Evolutionary conservation across 1,140 invertebrate genomes (phyloP).

Genomic region (Papilio machaon): DNA sequence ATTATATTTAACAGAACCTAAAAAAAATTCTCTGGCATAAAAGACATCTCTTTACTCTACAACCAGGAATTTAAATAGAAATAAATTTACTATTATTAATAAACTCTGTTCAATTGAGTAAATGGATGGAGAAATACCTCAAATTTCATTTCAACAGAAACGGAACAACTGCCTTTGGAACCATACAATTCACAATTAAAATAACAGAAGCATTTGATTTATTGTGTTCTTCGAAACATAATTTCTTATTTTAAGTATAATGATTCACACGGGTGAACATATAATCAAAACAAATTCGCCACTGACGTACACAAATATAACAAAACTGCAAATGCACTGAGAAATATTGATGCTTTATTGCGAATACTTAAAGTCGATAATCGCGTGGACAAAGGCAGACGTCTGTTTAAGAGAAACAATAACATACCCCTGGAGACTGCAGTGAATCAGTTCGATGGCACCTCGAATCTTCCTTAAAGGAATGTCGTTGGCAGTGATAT

Average conservation of each 20-base stretch:
- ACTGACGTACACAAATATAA: constrained; percentile 24
- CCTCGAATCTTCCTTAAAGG: constrained; percentile 56
- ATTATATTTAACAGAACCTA: not conserved
- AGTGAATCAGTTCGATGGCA: constrained; percentile 52
- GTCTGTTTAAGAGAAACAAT: constrained; percentile 15
- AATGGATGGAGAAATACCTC: constrained; percentile 12
- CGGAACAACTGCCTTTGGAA: not conserved
- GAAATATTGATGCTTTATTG: not conserved
- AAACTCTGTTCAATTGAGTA: constrained; percentile 24
- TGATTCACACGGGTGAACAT: constrained; percentile 28
- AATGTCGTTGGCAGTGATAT: constrained; percentile 75
- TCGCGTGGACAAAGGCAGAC: constrained; percentile 4
- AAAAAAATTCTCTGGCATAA: not conserved
- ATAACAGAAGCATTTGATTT: not conserved
- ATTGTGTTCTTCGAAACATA: not conserved
- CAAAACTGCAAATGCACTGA: not conserved
- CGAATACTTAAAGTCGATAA: not conserved
- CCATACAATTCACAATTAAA: constrained; percentile 12
- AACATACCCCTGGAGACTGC: constrained; percentile 35
- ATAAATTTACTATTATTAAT: constrained; percentile 1
- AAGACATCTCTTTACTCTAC: not conserved
- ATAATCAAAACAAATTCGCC: constrained; percentile 26
- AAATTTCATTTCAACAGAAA: not conserved
- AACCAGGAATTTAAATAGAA: not conserved
- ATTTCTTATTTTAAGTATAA: constrained; percentile 10